These are phyloP conservation scores for Muraenolepis orangiensis DNA, from an alignment of 2,797 vertebrate genomes.

Conservation along the genomic window DNA sequence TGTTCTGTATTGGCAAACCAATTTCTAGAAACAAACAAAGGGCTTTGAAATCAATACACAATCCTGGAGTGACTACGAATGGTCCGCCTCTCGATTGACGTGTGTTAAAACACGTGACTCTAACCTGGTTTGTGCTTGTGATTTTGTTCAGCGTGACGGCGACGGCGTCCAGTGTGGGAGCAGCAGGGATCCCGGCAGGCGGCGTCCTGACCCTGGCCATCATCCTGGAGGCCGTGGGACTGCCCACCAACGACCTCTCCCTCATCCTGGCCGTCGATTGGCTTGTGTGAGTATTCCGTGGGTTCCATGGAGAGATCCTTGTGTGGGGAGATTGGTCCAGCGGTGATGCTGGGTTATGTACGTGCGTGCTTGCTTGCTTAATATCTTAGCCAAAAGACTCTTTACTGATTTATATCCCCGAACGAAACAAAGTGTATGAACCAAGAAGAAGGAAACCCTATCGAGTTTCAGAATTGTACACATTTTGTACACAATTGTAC, in stretches of 20 bases:
- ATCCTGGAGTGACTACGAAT: background rate
- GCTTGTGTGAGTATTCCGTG: conserved; percentile 82
- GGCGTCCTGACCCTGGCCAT: conserved; percentile 87
- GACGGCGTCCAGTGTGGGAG: conserved; percentile 88
- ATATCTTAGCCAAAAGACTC: no score
- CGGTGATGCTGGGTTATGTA: no score
- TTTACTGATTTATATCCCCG: no score
- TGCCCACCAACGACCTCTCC: conserved; percentile 84
- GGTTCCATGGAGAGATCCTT: background rate
- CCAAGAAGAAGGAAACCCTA: no score
- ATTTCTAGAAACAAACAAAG: background rate
- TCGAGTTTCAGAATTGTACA: no score
- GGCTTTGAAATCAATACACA: background rate
- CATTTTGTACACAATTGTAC: no score
- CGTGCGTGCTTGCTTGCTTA: no score
- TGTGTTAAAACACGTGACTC: background rate
- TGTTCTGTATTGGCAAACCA: no score
- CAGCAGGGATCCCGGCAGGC: conserved; percentile 86
- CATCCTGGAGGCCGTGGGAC: conserved; percentile 83
- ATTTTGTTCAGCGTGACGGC: conserved; percentile 79
- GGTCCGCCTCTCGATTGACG: background rate
- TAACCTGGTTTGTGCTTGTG: background rate
- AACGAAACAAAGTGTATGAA: no score
- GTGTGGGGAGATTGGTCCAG: no score
- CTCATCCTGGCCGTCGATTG: conserved; percentile 90